Conservation (phyloP, 2,113 vertebrate species). For the Urocitellus parryii region DNA sequence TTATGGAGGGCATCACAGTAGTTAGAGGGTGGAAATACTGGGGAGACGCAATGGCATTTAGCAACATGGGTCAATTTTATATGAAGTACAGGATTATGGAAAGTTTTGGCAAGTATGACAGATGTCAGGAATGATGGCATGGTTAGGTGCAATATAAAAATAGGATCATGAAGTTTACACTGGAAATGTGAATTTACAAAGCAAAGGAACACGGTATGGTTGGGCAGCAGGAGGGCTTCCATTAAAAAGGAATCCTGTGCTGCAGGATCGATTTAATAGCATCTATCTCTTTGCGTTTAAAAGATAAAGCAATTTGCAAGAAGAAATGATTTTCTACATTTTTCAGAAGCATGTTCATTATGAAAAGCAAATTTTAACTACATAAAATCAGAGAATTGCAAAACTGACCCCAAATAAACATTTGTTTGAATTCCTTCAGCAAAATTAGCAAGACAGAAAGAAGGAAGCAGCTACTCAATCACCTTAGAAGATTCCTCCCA, state of each 20-base stretch:
- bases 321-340: background rate
- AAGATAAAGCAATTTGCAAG: conserved; percentile 59
- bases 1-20: background rate
- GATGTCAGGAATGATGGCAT: background rate
- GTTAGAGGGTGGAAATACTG: too few relatives aligned
- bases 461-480: background rate
- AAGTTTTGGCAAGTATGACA: background rate
- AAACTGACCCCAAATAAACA: conserved; percentile 39
- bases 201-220: background rate
- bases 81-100: background rate
- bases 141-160: background rate
- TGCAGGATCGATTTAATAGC: background rate
- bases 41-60: background rate
- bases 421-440: conserved; percentile 28
- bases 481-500: background rate
- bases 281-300: conserved; percentile 37
- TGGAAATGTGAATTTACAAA: conserved; percentile 35
- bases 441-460: conserved; percentile 41
- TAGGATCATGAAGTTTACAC: background rate
- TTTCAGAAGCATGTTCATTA: conserved; percentile 48
- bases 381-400: conserved; percentile 51
- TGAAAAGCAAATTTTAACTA: conserved; percentile 23
- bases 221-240: background rate
- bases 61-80: background rate
- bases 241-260: background rate